A percentile compares a stretch with the other conserved stretches of the same genome.
Evolutionary conservation across 2,888 invertebrate species (phyloP).

Genomic region (Psylliodes chrysocephalus): DNA sequence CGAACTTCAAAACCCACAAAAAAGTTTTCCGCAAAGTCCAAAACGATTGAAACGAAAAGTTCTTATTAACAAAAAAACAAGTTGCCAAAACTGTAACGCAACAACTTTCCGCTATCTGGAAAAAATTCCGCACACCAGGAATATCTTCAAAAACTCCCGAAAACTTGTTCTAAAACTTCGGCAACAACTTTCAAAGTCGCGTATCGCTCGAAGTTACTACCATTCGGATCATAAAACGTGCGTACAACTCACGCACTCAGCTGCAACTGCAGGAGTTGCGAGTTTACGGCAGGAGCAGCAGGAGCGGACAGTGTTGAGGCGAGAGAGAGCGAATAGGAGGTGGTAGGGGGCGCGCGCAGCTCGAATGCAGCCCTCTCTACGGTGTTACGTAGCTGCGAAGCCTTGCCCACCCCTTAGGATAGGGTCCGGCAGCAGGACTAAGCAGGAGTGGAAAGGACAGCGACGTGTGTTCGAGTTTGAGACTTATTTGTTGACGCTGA

Average conservation of each 20-base stretch:
- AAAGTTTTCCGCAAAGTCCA: background rate
- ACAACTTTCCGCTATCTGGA: background rate
- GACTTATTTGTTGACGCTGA: conserved; percentile 22
- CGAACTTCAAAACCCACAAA: background rate
- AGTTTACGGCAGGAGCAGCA: conserved; percentile 42
- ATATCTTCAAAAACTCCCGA: conserved; percentile 13
- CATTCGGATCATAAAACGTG: conserved; percentile 35
- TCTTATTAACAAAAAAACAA: conserved; percentile 1
- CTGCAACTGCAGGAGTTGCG: conserved; percentile 59
- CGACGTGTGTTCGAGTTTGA: conserved; percentile 21
- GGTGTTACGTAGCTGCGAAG: conserved; percentile 29
- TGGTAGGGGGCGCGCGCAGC: conserved; percentile 61
- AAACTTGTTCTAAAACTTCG: conserved; percentile 19
- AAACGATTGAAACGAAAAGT: conserved; percentile 9
- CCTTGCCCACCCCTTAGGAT: conserved; percentile 46
- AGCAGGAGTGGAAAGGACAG: conserved; percentile 35
- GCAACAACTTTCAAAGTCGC: conserved; percentile 8
- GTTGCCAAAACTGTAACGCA: background rate
- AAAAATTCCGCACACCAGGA: background rate
- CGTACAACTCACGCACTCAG: conserved; percentile 56
- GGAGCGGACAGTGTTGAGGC: conserved; percentile 61
- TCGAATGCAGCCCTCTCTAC: conserved; percentile 54
- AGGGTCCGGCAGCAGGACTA: conserved; percentile 42
- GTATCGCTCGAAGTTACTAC: background rate
- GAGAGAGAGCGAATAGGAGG: conserved; percentile 49